Percentiles rank a stretch among this genome's conserved stretches.
Evolutionary conservation across 2,888 invertebrate genomes (phyloP).

Genomic region (Zonitis immaculata): DNA sequence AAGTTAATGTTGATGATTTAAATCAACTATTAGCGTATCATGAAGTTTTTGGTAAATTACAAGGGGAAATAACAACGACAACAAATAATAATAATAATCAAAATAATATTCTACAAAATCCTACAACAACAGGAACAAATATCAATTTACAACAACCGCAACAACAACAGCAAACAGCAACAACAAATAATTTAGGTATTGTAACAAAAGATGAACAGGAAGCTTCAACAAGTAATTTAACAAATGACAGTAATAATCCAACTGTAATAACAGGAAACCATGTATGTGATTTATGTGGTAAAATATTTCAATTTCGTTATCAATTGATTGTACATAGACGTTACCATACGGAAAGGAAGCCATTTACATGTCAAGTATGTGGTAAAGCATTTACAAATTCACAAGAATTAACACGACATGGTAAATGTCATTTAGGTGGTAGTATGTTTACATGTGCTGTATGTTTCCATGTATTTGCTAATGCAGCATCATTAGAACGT

Average conservation of each 20-base stretch:
- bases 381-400: constrained; percentile 79
- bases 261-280: constrained; percentile 59
- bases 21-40: constrained; percentile 81
- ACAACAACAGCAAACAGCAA: constrained; percentile 26
- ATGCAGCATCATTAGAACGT: constrained; percentile 65
- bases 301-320: constrained; percentile 82
- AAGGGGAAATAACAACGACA: constrained; percentile 52
- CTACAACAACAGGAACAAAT: constrained; percentile 5
- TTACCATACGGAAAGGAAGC: constrained; percentile 81
- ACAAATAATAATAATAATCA: constrained; percentile 2
- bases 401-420: constrained; percentile 73
- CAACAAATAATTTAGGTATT: constrained; percentile 32
- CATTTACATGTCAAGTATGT: constrained; percentile 74
- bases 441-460: constrained; percentile 69
- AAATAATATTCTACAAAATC: constrained; percentile 29
- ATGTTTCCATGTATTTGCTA: constrained; percentile 70
- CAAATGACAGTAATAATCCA: constrained; percentile 59
- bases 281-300: constrained; percentile 79
- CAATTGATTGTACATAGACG: constrained; percentile 80
- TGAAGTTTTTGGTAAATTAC: constrained; percentile 74
- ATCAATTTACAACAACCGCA: constrained; percentile 13
- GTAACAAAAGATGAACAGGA: constrained; percentile 51
- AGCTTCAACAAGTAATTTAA: constrained; percentile 54
- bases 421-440: constrained; percentile 78
- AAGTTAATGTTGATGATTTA: constrained; percentile 72